A percentile compares a stretch with the other conserved stretches of the same genome.
Evolutionary conservation across 2,888 invertebrate species (phyloP).

Genomic region (Prosopocoilus inquinatus): DNA sequence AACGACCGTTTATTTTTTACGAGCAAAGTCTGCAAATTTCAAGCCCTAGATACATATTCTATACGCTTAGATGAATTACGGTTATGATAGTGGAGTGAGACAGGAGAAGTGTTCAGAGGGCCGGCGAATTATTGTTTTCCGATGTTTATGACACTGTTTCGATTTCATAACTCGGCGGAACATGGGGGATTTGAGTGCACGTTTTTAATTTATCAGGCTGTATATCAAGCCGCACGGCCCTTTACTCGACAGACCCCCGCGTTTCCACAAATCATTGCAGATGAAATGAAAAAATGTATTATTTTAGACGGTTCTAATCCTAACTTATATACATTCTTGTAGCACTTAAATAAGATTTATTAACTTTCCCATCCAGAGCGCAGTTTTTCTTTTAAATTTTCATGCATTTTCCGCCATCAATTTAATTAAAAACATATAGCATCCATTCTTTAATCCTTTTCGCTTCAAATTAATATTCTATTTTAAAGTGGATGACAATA

Average conservation of each 20-base stretch:
- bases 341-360: no score
- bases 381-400: neutral
- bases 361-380: no score
- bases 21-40: slow-evolving; percentile 22
- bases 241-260: slow-evolving; percentile 46
- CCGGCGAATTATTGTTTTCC: slow-evolving; percentile 53
- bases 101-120: slow-evolving; percentile 40
- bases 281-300: slow-evolving; percentile 46
- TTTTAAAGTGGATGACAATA: no score
- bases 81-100: slow-evolving; percentile 41
- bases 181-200: slow-evolving; percentile 45
- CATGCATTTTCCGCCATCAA: neutral
- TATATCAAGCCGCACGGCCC: slow-evolving; percentile 36
- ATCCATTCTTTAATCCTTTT: no score
- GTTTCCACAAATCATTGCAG: slow-evolving; percentile 46
- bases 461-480: no score
- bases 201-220: slow-evolving; percentile 55
- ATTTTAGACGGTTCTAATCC: slow-evolving; percentile 17
- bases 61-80: slow-evolving; percentile 40
- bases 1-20: slow-evolving; percentile 7
- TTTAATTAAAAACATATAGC: no score
- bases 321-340: no score
- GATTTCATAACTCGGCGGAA: slow-evolving; percentile 53
- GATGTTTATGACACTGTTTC: slow-evolving; percentile 54
- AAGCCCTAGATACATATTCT: slow-evolving; percentile 35